phyloP scores from a whole-genome alignment of 2,888 invertebrate species.

The Petrolisthes manimaculis region DNA sequence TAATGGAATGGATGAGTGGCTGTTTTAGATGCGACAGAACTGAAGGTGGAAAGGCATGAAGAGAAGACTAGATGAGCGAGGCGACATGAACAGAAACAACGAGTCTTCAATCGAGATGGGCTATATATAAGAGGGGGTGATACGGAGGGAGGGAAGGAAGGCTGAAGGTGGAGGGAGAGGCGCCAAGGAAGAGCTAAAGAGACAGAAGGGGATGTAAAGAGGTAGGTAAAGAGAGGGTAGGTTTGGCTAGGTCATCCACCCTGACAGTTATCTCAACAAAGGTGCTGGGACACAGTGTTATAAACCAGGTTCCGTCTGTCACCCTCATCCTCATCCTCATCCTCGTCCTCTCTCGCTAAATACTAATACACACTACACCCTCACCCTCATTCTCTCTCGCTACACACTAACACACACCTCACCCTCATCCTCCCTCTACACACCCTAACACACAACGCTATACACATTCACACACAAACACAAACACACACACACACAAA shows the following conservation, averaged over 20 bases:
- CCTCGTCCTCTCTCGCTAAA: too few species aligned
- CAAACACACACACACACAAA: too few species aligned
- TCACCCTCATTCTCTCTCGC: not conserved
- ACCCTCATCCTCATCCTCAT: constrained; percentile 26
- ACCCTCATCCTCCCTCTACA: not conserved
- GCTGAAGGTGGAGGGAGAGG: not conserved
- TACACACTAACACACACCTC: not conserved
- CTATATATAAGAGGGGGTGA: too few species aligned
- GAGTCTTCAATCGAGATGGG: not conserved
- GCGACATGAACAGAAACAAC: not conserved
- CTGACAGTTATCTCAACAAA: constrained; percentile 39
- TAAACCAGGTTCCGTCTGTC: not conserved
- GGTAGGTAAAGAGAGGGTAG: constrained; percentile 14
- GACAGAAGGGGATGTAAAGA: not conserved
- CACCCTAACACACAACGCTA: not conserved
- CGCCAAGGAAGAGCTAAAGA: not conserved
- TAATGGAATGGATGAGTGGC: not conserved
- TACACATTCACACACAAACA: too few species aligned
- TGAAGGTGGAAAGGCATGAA: not conserved
- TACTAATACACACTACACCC: too few species aligned
- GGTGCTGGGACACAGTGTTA: constrained; percentile 8
- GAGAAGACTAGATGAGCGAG: not conserved
- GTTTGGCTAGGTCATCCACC: constrained; percentile 33
- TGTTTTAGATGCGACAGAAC: not conserved
- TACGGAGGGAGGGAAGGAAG: not conserved